Evolutionary conservation across 2,113 vertebrate genomes (phyloP).

Genomic region (Euleptes europaea): DNA sequence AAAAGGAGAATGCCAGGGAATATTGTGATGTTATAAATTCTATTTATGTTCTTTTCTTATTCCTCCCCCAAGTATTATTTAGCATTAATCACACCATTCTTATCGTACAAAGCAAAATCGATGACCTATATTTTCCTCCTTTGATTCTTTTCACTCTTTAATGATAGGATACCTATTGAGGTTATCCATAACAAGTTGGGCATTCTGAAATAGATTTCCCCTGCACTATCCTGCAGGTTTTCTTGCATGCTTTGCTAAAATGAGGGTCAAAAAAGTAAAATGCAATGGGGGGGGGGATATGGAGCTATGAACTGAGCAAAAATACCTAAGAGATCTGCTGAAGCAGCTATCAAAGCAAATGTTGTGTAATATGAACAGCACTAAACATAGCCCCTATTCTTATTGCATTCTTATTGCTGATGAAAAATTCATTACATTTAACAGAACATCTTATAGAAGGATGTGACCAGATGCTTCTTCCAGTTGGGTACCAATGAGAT

Average conservation of each 20-base stretch:
- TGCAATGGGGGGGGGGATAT: not conserved
- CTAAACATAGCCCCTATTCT: not conserved
- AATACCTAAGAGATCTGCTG: not conserved
- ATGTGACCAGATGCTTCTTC: not conserved
- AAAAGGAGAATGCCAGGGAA: not conserved
- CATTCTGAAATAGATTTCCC: not conserved
- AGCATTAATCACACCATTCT: not conserved
- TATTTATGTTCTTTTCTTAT: not conserved
- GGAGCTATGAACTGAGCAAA: not conserved
- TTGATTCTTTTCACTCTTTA: not conserved
- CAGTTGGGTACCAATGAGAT: not conserved
- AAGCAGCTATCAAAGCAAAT: not conserved
- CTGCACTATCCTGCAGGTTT: not conserved
- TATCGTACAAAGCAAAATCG: not conserved
- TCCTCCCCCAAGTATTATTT: not conserved
- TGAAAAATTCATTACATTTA: conserved; percentile 7
- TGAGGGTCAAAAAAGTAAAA: not conserved
- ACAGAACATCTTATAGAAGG: not conserved
- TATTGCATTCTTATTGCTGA: not conserved
- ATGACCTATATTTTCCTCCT: not conserved
- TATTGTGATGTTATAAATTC: not conserved
- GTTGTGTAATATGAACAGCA: not conserved
- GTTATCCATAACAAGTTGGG: not conserved
- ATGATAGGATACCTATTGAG: not conserved
- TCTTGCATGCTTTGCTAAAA: not conserved